Conservation (phyloP, 2,113 vertebrate species). For the Baryphthengus martii region DNA sequence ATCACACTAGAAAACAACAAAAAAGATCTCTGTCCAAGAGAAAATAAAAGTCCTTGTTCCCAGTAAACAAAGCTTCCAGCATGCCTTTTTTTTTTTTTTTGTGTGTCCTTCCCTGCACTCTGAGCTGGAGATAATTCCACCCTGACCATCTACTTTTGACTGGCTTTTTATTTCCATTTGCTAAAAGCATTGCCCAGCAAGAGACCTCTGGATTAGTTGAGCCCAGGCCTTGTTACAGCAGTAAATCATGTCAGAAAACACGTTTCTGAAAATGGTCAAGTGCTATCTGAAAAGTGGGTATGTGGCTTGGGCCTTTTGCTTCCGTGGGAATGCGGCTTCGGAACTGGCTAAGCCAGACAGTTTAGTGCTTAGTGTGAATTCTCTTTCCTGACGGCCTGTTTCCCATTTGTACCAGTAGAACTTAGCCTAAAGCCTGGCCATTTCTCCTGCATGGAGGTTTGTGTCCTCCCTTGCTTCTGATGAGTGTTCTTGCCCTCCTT, state of each 20-base stretch:
- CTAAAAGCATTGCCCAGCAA: neutral
- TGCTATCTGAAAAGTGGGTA: neutral
- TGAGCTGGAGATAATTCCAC: neutral
- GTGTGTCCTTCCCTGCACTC: neutral
- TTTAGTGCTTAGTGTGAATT: neutral
- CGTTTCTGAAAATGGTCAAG: neutral
- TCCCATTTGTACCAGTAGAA: neutral
- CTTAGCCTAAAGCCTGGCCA: neutral
- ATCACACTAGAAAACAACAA: rapidly evolving
- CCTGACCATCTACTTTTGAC: neutral
- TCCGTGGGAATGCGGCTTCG: constrained; percentile 30
- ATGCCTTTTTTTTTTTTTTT: neutral
- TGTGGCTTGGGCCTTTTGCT: neutral
- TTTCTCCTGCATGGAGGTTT: neutral
- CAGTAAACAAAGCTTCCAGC: neutral
- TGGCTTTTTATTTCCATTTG: neutral
- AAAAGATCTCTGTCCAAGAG: neutral
- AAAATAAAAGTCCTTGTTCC: neutral
- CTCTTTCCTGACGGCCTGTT: neutral
- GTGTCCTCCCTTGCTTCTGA: neutral
- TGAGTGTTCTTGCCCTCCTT: neutral
- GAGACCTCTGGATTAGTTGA: neutral
- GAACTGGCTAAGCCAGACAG: neutral
- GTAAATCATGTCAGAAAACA: neutral
- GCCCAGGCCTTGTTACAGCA: neutral